phyloP scores from a whole-genome alignment of 2,797 vertebrate species.

The Acrossocheilus wenchowensis region DNA sequence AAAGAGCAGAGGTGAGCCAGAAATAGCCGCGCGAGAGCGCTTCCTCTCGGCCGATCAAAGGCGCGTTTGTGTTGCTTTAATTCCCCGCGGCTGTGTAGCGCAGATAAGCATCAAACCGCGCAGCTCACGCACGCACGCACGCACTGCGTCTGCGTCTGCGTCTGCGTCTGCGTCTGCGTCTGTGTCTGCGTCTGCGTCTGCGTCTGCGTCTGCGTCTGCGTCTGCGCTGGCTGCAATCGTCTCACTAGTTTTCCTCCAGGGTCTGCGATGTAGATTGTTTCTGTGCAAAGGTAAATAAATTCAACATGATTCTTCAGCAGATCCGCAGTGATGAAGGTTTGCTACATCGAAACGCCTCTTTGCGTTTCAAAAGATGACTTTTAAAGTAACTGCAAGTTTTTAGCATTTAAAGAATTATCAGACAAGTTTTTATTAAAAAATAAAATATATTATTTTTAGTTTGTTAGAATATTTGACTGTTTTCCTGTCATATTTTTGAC shows the following conservation, averaged over 20 bases:
- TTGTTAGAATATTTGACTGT: no score
- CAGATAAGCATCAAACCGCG: slow-evolving; percentile 53
- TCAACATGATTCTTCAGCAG: neutral
- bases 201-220: no score
- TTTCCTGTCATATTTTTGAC: no score
- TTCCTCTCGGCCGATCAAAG: slow-evolving; percentile 59
- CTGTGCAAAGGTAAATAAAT: neutral
- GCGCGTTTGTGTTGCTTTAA: slow-evolving; percentile 16
- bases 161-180: no score
- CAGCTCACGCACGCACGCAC: neutral
- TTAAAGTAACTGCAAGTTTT: neutral
- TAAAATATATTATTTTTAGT: no score
- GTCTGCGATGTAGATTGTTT: neutral
- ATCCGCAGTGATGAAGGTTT: neutral
- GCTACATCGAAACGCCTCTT: no score
- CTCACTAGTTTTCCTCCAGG: neutral
- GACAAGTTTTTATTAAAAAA: neutral
- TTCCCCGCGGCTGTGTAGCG: slow-evolving; percentile 35
- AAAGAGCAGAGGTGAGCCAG: slow-evolving; percentile 49
- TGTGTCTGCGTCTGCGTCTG: no score
- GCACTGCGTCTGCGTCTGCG: no score
- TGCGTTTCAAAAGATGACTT: no score
- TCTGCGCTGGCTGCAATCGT: neutral
- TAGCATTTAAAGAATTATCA: no score
- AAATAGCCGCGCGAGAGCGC: slow-evolving; percentile 54